Evolutionary conservation across 2,797 vertebrate genomes (phyloP).

Genomic region (Coccyzus lansbergi): DNA sequence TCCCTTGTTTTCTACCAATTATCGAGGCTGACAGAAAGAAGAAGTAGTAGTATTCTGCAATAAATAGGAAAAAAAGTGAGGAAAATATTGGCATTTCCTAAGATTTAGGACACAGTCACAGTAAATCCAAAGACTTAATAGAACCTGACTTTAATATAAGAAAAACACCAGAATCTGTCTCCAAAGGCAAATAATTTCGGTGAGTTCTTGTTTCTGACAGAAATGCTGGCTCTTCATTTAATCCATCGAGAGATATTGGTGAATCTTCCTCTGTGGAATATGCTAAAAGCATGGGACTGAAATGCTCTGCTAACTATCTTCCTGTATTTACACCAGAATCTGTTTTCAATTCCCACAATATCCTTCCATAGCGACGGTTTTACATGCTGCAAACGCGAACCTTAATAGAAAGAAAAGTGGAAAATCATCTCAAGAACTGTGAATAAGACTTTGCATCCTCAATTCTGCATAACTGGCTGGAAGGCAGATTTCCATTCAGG

Average conservation of each 20-base stretch:
- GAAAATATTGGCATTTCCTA: conserved; percentile 51
- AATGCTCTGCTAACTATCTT: neutral
- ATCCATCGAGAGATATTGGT: neutral
- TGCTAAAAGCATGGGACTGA: neutral
- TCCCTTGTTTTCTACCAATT: conserved; percentile 38
- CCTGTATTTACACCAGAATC: neutral
- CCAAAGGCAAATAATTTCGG: conserved; percentile 30
- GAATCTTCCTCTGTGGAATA: neutral
- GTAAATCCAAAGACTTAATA: conserved; percentile 58
- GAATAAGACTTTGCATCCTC: neutral
- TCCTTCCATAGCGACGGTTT: neutral
- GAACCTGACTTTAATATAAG: conserved; percentile 31
- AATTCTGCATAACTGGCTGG: neutral
- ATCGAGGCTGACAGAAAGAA: neutral
- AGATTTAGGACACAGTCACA: conserved; percentile 23
- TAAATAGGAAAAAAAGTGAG: conserved; percentile 10
- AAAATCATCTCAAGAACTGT: neutral
- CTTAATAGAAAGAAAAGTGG: conserved; percentile 17
- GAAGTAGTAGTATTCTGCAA: neutral
- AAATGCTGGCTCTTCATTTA: neutral
- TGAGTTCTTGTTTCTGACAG: neutral
- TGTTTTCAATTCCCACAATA: neutral
- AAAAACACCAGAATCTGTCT: conserved; percentile 37
- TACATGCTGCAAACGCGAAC: neutral
- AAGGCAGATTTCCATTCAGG: neutral